Base-by-base conservation (phyloP, 2,797 vertebrate genomes). In the Coregonus suidteri region DNA sequence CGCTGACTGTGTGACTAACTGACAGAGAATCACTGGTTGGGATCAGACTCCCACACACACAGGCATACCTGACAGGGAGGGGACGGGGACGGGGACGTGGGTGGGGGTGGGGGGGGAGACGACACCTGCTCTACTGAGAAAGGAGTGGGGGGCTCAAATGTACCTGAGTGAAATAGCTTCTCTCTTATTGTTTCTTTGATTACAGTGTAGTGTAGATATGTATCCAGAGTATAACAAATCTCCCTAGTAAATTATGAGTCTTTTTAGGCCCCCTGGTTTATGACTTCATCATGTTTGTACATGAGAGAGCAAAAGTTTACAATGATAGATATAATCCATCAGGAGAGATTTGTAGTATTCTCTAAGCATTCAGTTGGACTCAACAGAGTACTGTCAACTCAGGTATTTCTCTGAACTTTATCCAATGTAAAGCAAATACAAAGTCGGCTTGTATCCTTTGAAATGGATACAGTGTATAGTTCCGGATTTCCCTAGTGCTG, bases 351-450 rank as follows among this genome's bases (percentile, higher is more conserved):
- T 62, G 15, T 20, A 62, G 34, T 13, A 62, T n/a, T 37, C 72
- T 37, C 14, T 4, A 18, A n/a, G 16, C 72, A 34, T 73, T 73
- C 53, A 31, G 5, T 37, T 37, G 18, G 54, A 59, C 9, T 37
- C 16, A 20, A 15, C 4, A n/a, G 72, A 62, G 13, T 35, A 20
- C 35, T 20, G 34, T 37, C 71, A 72, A 20, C 34, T 74, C 72
- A 47, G 56, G 72, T 74, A 62, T 41, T 62, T 35, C 34, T 35
- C 31, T 20, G 31, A 16, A 31, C 31, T 73, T 37, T 9, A 37
- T 59, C 16, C 30, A 51, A 74, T 65, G 20, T 62, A 20, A 62
- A 62, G 54, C 72, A 74, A 30, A 73, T 37, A 62, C 72, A 3
- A 5, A 35, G 31, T 16, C 34, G 3, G 25, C 16, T 30, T 64